A percentile compares a stretch with the other conserved stretches of the same genome.
Conservation (phyloP, 1,140 invertebrate species). For the Halyomorpha halys region DNA sequence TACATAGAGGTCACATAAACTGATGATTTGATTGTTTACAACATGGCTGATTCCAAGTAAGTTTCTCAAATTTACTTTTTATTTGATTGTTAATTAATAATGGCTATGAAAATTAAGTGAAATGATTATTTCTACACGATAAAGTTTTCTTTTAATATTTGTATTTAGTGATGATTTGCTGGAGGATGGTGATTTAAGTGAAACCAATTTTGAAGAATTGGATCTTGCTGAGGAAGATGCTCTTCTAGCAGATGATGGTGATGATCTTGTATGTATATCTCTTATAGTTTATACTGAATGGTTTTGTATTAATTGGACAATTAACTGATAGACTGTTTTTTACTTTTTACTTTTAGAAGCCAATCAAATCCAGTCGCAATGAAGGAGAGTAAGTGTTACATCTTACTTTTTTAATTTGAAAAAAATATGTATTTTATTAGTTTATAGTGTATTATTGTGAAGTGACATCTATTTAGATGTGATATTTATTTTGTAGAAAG, state of each 20-base stretch:
- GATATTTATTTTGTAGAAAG: not conserved
- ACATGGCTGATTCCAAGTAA: conserved; percentile 16
- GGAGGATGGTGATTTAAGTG: conserved; percentile 15
- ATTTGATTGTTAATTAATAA: not conserved
- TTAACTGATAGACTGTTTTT: not conserved
- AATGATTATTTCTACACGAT: not conserved
- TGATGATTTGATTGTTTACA: not conserved
- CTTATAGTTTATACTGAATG: too few relatives aligned
- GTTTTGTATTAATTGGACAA: too few relatives aligned
- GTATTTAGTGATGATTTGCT: conserved; percentile 9
- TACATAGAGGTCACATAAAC: too few relatives aligned
- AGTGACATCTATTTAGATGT: too few relatives aligned
- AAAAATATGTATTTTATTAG: too few relatives aligned
- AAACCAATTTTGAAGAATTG: conserved; percentile 13
- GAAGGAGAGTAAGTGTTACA: conserved; percentile 1
- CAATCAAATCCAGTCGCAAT: not conserved
- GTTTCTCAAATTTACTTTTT: not conserved
- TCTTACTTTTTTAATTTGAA: too few relatives aligned
- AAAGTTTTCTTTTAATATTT: not conserved
- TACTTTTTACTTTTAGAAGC: not conserved
- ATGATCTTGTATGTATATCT: not conserved
- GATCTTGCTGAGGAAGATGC: conserved; percentile 12
- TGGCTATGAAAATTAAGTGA: not conserved
- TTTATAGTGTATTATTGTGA: too few relatives aligned
- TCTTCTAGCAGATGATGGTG: conserved; percentile 11